Evolutionary conservation across 2,797 vertebrate species (phyloP), one percentile per base, ranked within the genome.

Genomic region (Philypnodon macrostomus): DNA sequence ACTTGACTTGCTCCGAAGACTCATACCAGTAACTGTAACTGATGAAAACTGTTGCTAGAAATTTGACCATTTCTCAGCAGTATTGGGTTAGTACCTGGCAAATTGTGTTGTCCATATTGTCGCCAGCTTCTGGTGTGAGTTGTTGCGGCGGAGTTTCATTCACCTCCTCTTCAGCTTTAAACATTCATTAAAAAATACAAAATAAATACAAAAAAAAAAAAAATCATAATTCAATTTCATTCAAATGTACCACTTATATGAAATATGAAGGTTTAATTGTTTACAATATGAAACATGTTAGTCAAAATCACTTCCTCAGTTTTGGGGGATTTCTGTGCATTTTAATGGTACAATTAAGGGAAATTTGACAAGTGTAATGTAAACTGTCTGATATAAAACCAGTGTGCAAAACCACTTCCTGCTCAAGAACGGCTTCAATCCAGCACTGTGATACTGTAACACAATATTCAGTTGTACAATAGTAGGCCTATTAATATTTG

Each of bases 381-480:
- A 44, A 47, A 59, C 53, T 59, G 67, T 73, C 76, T 86, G 90
- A 88, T 90, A 88, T 85, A 80, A 90, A 90, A 90, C 90, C 89
- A 90, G 56, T 71, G 73, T 86, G 77, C 84, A 86, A 88, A 88
- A 89, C 83, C 86, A 88, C 88, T 88, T 92, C 90, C 90, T 90
- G 86, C 77, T 84, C 79, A 63, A 62, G 76, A 86, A 75, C 63
- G 80, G 66, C 80, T 57, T 73, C 54, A 53, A 62, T 54, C 56
- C 73, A 79, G 61, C 67, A 57, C 67, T 71, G 70, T 46, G 68
- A 84, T 85, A 88, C 79, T 63, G 57, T 61, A 36, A 62, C 45
- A 58, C 23, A 34, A n/a, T n/a, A n/a, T n/a, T n/a, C n/a, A n/a
- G n/a, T n/a, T n/a, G n/a, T n/a, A n/a, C n/a, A n/a, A n/a, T n/a